Percentiles rank a stretch among this genome's conserved stretches.
These are phyloP conservation scores for Holocentrus rufus DNA, from an alignment of 2,797 vertebrate species.

Conservation along the genomic window DNA sequence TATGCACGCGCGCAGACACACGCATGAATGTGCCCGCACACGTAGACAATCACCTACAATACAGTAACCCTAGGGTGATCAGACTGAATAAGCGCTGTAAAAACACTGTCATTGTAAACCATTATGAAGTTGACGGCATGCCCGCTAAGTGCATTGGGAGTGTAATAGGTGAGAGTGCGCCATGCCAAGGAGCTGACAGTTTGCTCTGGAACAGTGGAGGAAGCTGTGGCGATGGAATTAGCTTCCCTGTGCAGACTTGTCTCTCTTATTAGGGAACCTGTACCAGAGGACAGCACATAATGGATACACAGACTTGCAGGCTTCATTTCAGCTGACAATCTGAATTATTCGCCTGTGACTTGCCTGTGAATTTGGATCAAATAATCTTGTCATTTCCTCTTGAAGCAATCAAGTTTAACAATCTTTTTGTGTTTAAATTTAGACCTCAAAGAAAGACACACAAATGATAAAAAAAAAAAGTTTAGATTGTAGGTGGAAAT, in stretches of 20 bases:
- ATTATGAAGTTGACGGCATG: slow-evolving; percentile 66
- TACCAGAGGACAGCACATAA: slow-evolving; percentile 44
- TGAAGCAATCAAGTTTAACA: background rate
- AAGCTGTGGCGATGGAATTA: slow-evolving; percentile 73
- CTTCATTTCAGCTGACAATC: slow-evolving; percentile 3
- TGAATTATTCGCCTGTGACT: background rate
- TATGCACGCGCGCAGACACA: slow-evolving; percentile 39
- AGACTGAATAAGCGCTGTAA: slow-evolving; percentile 60
- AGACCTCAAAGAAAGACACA: background rate
- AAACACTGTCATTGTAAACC: slow-evolving; percentile 74
- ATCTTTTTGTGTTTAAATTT: background rate
- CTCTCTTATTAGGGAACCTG: slow-evolving; percentile 59
- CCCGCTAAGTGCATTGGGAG: slow-evolving; percentile 58
- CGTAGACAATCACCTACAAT: slow-evolving; percentile 20
- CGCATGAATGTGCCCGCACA: slow-evolving; percentile 21
- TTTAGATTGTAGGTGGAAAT: background rate
- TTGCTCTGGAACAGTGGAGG: slow-evolving; percentile 55
- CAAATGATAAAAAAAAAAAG: background rate
- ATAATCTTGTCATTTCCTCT: background rate
- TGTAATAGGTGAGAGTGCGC: slow-evolving; percentile 66
- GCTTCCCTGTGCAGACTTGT: slow-evolving; percentile 74
- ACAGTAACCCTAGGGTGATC: slow-evolving; percentile 51
- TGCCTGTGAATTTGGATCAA: background rate
- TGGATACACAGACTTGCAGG: slow-evolving; percentile 5
- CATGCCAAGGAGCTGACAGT: slow-evolving; percentile 73